phyloP scores from a whole-genome alignment of 2,797 vertebrate species.

The Scleropages formosus region DNA sequence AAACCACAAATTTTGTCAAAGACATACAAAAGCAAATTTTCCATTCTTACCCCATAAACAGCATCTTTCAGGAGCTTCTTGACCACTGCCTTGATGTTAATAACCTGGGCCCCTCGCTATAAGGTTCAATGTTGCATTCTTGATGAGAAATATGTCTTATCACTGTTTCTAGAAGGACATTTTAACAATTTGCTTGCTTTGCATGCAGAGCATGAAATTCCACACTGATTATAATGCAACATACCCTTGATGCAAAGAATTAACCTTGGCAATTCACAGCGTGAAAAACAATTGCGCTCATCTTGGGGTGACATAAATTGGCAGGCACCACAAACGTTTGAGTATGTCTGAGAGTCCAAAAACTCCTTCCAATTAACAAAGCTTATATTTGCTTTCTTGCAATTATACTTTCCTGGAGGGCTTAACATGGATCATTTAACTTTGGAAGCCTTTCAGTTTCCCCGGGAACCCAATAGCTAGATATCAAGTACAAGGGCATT shows the following conservation, averaged over 20 bases:
- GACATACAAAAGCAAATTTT: background rate
- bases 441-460: conserved; percentile 11
- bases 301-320: background rate
- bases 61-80: background rate
- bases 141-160: background rate
- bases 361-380: background rate
- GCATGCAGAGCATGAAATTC: conserved; percentile 7
- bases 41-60: no score
- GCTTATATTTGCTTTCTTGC: conserved; percentile 6
- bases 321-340: background rate
- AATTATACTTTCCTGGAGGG: conserved; percentile 16
- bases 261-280: background rate
- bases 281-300: background rate
- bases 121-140: background rate
- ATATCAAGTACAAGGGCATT: background rate
- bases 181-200: conserved; percentile 15
- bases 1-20: no score
- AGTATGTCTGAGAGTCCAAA: background rate
- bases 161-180: conserved; percentile 3
- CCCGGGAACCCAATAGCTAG: conserved; percentile 6
- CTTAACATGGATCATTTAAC: conserved; percentile 9
- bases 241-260: background rate
- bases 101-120: background rate
- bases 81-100: background rate
- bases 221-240: conserved; percentile 7